Conservation (phyloP, 2,888 invertebrate genomes). For the Liopterus haemorrhoidalis region DNA sequence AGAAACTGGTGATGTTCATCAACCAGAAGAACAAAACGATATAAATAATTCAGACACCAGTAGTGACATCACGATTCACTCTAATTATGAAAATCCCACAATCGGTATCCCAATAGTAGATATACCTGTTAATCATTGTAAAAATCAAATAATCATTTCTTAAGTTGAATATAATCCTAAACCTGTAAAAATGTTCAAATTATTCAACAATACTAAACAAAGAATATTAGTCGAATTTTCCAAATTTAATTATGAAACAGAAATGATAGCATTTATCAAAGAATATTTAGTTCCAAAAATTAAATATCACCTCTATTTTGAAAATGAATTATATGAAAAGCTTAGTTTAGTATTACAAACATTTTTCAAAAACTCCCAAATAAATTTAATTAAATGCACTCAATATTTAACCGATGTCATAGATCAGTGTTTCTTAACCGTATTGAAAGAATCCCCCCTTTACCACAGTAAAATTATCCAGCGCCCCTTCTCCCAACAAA, state of each 20-base stretch:
- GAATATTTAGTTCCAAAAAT: constrained; percentile 2
- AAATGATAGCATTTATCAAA: constrained; percentile 5
- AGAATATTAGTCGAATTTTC: constrained; percentile 3
- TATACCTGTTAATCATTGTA: constrained; percentile 5
- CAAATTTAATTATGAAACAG: constrained; percentile 6
- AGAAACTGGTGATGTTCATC: too few relatives aligned
- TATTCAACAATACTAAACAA: constrained; percentile 2
- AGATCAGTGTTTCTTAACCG: too few relatives aligned
- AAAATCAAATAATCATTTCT: constrained; percentile 12
- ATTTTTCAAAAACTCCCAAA: constrained; percentile 2
- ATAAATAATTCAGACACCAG: too few relatives aligned
- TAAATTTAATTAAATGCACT: background rate
- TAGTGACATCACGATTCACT: constrained; percentile 9
- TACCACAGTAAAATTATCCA: too few relatives aligned
- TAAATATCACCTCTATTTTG: constrained; percentile 14
- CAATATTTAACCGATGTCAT: background rate
- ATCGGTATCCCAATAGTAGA: constrained; percentile 10
- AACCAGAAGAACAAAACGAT: too few relatives aligned
- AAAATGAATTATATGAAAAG: constrained; percentile 6
- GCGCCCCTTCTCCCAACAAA: too few relatives aligned
- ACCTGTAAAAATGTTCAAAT: background rate
- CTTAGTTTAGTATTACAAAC: too few relatives aligned
- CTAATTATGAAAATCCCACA: constrained; percentile 4
- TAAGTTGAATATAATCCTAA: background rate
- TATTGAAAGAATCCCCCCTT: too few relatives aligned